These are phyloP conservation scores for Lissocephala sabroskyi DNA, from an alignment of 2,888 invertebrate genomes.

Conservation along the genomic window DNA sequence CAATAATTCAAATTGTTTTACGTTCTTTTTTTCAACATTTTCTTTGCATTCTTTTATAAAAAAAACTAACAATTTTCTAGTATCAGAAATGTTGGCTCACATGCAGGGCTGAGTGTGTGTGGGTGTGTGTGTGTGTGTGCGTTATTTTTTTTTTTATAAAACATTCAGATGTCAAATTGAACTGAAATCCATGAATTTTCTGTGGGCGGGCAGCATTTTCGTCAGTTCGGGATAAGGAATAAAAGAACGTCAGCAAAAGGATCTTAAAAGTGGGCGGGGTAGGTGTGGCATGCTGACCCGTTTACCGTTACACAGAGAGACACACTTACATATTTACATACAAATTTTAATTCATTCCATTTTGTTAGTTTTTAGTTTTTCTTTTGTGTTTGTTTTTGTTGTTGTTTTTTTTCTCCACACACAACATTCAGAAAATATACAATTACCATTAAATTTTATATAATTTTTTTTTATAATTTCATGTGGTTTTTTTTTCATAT, in stretches of 20 bases:
- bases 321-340: constrained; percentile 48
- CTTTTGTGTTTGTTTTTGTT: too few relatives aligned
- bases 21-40: too few relatives aligned
- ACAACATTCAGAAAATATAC: constrained; percentile 54
- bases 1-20: constrained; percentile 3
- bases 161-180: constrained; percentile 53
- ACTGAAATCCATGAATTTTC: constrained; percentile 13
- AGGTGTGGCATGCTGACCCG: constrained; percentile 51
- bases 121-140: constrained; percentile 20
- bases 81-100: too few relatives aligned
- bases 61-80: too few relatives aligned
- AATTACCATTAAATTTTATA: constrained; percentile 32
- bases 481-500: constrained; percentile 5
- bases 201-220: constrained; percentile 43
- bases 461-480: constrained; percentile 18
- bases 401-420: constrained; percentile 36
- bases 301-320: constrained; percentile 37
- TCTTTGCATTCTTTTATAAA: too few relatives aligned
- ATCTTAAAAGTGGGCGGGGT: constrained; percentile 1
- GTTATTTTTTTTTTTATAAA: constrained; percentile 37
- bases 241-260: not conserved
- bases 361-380: constrained; percentile 4
- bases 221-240: too few relatives aligned
- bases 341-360: constrained; percentile 29
- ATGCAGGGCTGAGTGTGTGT: constrained; percentile 9